Conservation (phyloP, 2,797 vertebrate species). For the Pitangus sulphuratus region DNA sequence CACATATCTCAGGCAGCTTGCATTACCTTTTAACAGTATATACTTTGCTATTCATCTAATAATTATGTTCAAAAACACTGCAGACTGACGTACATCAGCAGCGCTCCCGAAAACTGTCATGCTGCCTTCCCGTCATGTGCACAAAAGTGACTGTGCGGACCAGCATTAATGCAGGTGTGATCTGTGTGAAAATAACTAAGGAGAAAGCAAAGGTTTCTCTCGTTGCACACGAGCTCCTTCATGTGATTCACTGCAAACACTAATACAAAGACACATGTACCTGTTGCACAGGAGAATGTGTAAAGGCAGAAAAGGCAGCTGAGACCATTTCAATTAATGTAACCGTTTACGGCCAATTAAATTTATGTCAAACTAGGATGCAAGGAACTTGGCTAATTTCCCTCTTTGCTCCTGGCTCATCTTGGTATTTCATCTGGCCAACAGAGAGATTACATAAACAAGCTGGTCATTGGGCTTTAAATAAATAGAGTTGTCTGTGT, state of each 20-base stretch:
- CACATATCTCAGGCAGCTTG: neutral
- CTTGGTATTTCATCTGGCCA: neutral
- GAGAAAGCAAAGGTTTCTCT: neutral
- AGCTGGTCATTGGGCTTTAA: neutral
- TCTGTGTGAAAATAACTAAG: neutral
- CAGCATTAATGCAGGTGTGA: neutral
- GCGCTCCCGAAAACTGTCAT: neutral
- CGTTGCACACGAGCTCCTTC: neutral
- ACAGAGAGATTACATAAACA: neutral
- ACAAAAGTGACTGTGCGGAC: neutral
- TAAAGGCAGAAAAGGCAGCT: neutral
- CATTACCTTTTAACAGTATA: neutral
- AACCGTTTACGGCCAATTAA: neutral
- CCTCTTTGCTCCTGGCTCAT: neutral
- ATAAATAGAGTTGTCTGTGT: conserved; percentile 23
- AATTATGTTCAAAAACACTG: neutral
- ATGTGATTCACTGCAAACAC: neutral
- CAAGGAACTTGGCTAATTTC: neutral
- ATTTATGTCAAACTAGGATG: neutral
- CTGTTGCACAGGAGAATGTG: neutral
- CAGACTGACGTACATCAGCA: neutral
- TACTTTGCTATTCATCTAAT: neutral
- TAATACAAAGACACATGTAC: neutral
- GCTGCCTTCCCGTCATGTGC: neutral
- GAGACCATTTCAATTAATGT: neutral